Base-by-base conservation (phyloP, 2,888 invertebrate species). In the Pseudanteris insignis region DNA sequence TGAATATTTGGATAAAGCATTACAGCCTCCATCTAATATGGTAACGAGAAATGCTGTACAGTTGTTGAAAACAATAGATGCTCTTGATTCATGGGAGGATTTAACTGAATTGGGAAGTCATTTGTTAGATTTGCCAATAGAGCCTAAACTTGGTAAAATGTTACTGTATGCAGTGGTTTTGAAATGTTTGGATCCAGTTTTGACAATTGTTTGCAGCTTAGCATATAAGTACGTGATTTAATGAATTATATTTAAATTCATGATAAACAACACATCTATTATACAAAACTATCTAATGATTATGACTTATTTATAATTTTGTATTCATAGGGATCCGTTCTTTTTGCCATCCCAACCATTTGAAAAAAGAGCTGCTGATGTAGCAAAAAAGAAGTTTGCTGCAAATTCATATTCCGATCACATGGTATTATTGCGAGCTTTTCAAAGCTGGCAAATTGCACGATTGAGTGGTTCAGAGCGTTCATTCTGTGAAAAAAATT, bases 81-180 rank as follows among this genome's bases (percentile, higher is more conserved):
- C 96, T 0, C 81, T 97, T 26, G 90, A 92, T 60, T 86, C 89
- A 0, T 88, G 89, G 82, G 96, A 96, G 79, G 89, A 90, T 69
- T 82, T 97, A 43, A 96, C 96, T 0, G 89, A 89, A 68, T 83
- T 97, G 44, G 97, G 96, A 0, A 88, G 88, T 59, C 92, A 96
- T 75, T 82, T 98, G 40, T 84, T 95, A n/a, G 94, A 96, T 75
- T 81, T 98, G 34, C 94, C 96, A 0, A 85, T 98, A 1, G 95
- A 96, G 70, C 96, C 97, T 0, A 89, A 91, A 67, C 82, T 95
- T 33, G 96, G 93, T 2, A 96, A 97, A 80, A 92, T 94, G 88
- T 81, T 99, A 57, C 81, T 99, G 0, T 94, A 93, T 76, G 89
- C 93, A 1, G 87, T 94, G 28, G 89, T 95, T 2, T 86, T 96